Base-by-base conservation (phyloP, 92 coral and sea anemone genomes). In the Phymanthus crucifer region DNA sequence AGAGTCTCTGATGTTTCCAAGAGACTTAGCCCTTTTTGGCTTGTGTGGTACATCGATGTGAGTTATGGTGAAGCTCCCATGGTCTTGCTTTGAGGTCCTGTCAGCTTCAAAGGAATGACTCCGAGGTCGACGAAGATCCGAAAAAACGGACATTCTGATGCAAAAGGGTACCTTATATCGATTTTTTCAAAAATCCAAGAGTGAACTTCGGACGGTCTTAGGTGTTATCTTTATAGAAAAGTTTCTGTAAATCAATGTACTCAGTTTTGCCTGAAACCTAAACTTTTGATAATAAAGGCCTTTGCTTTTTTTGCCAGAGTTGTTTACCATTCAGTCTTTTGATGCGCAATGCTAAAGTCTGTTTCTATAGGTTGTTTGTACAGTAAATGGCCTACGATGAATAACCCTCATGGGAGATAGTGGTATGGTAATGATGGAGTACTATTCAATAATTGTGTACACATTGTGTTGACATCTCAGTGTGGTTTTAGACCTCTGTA, bases 11-110 rank as follows among this genome's bases (percentile, higher is more conserved):
- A 80, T 72, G 71, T 34, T 58, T 32, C 56, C 77, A 6, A 72
- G 19, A 19, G 84, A 80, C 71, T 57, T 70, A 8, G 78, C 40
- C 26, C 84, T 47, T 26, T 43, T 50, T 19, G 18, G 32, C 17
- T 66, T 26, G 23, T 18, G 7, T 19, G 84, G 84, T 4, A 70
- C 54, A 69, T 80, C 84, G 5, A 35, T 57, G n/a, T 80, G 84
- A 1, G 84, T 80, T 18, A 80, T 19, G 1, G 84, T 80, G 57
- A 80, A 80, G 43, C 78, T 80, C 11, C 84, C 84, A 48, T 19
- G 47, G 58, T 80, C 84, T 11, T 40, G 78, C 27, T 52, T 45
- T 56, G 70, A 48, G 8, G 57, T 14, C 11, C 36, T 38, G 16
- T 17, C 64, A 6, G 6, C 43, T 40, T 80, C 78, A 12, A 70